A percentile compares a stretch with the other conserved stretches of the same genome.
Conservation (phyloP, 2,113 vertebrate genomes). For the Sinosuthora webbiana region DNA sequence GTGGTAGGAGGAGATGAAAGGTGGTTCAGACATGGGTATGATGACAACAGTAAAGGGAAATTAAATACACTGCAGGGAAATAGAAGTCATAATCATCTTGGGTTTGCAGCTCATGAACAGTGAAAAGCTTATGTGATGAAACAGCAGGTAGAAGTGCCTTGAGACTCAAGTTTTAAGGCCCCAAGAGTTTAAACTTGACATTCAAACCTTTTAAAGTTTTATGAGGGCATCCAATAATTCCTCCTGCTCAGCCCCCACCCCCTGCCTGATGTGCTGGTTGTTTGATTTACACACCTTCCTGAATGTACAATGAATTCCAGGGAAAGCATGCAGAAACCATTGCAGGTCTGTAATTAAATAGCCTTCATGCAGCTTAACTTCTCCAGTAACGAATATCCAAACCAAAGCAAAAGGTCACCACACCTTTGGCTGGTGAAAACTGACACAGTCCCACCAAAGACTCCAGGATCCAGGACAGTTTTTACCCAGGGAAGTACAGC, state of each 20-base stretch:
- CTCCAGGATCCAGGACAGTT: background rate
- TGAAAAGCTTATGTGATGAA: slow-evolving; percentile 66
- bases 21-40: slow-evolving; percentile 67
- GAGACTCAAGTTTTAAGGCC: slow-evolving; percentile 61
- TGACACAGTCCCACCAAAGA: background rate
- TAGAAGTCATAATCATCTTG: slow-evolving; percentile 69
- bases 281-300: slow-evolving; percentile 61
- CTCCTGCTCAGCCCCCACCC: background rate
- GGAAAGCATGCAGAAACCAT: slow-evolving; percentile 28
- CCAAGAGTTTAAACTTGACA: slow-evolving; percentile 59
- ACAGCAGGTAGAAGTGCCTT: slow-evolving; percentile 53
- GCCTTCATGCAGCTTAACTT: background rate
- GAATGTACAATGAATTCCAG: slow-evolving; percentile 3
- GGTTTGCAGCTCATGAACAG: slow-evolving; percentile 69
- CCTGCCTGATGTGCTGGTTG: slow-evolving; percentile 32
- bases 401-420: background rate
- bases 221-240: slow-evolving; percentile 65
- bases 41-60: slow-evolving; percentile 72
- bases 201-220: slow-evolving; percentile 67
- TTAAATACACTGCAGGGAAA: slow-evolving; percentile 73
- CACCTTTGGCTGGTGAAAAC: background rate
- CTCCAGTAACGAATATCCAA: background rate
- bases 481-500: background rate
- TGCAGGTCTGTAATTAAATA: slow-evolving; percentile 37
- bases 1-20: slow-evolving; percentile 71